Evolutionary conservation across 2,113 vertebrate genomes (phyloP).

Genomic region (Nerophis lumbriciformis): DNA sequence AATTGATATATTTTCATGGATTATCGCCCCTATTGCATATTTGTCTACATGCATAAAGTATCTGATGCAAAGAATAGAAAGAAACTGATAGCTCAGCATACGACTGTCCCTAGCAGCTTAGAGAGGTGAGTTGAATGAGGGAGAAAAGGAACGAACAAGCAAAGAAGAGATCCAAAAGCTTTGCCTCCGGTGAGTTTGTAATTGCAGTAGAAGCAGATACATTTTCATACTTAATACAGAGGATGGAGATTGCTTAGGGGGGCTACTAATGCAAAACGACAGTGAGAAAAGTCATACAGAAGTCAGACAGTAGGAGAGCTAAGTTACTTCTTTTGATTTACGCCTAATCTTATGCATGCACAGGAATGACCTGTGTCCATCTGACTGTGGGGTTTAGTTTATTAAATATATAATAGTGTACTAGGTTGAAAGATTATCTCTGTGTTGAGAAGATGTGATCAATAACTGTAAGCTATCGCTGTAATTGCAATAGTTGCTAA

Average conservation of each 20-base stretch:
- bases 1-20: conserved; percentile 7
- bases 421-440: too few relatives aligned
- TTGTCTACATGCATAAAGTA: conserved; percentile 23
- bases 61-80: conserved; percentile 50
- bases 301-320: conserved; percentile 21
- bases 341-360: too few relatives aligned
- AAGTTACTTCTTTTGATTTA: neutral
- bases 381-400: too few relatives aligned
- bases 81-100: conserved; percentile 57
- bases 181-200: conserved; percentile 63
- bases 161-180: conserved; percentile 60
- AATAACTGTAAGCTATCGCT: too few relatives aligned
- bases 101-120: conserved; percentile 48
- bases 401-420: too few relatives aligned
- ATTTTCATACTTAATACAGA: conserved; percentile 64
- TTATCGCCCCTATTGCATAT: conserved; percentile 24
- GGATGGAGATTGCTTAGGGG: conserved; percentile 44
- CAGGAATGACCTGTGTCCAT: too few relatives aligned
- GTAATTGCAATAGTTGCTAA: too few relatives aligned
- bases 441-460: too few relatives aligned
- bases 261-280: conserved; percentile 33
- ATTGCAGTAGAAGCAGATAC: conserved; percentile 66
- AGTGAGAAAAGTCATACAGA: conserved; percentile 43
- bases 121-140: conserved; percentile 51
- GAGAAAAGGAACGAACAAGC: conserved; percentile 52